phyloP scores from a whole-genome alignment of 2,113 vertebrate genomes.

The Calcarius ornatus region DNA sequence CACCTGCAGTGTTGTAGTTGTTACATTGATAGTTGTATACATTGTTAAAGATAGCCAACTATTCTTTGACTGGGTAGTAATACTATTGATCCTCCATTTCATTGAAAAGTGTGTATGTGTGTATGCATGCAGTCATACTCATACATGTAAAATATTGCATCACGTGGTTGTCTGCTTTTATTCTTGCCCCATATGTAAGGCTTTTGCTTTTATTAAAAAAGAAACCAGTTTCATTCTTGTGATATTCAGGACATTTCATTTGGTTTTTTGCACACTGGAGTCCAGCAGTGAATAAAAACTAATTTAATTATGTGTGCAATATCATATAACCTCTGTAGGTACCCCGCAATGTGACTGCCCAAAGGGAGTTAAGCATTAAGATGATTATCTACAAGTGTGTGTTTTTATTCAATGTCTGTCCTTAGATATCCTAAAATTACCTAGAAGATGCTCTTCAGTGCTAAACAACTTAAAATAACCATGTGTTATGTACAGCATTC shows the following conservation, averaged over 20 bases:
- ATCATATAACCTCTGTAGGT: neutral
- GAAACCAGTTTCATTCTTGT: neutral
- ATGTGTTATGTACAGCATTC: constrained; percentile 18
- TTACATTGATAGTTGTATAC: too few relatives aligned
- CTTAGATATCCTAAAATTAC: constrained; percentile 3
- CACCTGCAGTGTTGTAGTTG: neutral
- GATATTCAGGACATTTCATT: neutral
- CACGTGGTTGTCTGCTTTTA: neutral
- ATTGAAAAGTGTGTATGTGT: neutral
- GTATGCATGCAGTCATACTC: neutral
- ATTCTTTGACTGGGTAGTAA: neutral
- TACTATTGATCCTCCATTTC: neutral
- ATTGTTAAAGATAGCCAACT: neutral
- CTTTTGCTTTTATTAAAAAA: neutral
- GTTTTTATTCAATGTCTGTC: neutral
- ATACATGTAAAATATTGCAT: neutral
- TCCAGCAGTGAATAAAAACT: neutral
- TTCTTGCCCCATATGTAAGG: neutral
- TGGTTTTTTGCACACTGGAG: neutral
- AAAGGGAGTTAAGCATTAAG: neutral
- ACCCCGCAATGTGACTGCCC: neutral
- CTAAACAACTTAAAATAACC: constrained; percentile 31
- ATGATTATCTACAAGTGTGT: neutral
- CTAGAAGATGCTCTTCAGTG: neutral
- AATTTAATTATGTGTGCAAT: neutral